These are phyloP conservation scores for Gymnogyps californianus DNA, from an alignment of 2,113 vertebrate species.

Conservation along the genomic window DNA sequence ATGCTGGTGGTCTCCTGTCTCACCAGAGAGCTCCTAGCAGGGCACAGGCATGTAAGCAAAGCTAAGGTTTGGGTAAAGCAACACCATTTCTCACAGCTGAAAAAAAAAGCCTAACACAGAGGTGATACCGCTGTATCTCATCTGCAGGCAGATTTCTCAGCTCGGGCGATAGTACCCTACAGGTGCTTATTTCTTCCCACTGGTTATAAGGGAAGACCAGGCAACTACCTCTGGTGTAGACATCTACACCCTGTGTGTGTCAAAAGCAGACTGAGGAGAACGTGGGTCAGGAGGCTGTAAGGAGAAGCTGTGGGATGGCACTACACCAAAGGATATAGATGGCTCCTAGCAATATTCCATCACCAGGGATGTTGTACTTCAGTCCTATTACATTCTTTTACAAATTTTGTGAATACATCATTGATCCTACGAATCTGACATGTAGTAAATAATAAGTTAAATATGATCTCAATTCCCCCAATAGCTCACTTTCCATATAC, in stretches of 20 bases:
- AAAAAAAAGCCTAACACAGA: not conserved
- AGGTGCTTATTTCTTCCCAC: not conserved
- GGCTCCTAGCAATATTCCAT: not conserved
- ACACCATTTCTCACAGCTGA: not conserved
- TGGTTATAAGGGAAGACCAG: not conserved
- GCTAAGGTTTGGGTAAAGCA: not conserved
- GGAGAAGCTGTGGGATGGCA: not conserved
- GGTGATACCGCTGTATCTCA: not conserved
- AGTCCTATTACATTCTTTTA: not conserved
- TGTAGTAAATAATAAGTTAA: not conserved
- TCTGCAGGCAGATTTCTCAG: not conserved
- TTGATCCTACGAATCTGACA: not conserved
- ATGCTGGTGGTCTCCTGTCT: not conserved
- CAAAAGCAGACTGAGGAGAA: not conserved
- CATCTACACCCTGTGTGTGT: not conserved
- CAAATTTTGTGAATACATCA: not conserved
- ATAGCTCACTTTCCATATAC: not conserved
- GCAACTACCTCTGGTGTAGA: not conserved
- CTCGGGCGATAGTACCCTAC: not conserved
- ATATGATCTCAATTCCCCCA: not conserved
- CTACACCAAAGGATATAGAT: not conserved
- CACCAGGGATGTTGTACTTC: not conserved
- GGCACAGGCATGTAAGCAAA: not conserved
- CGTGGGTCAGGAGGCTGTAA: not conserved
- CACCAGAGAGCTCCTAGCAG: not conserved